Evolutionary conservation across 2,888 invertebrate species (phyloP), one percentile per base, ranked within the genome.

Genomic region (Caenorhabditis angaria): DNA sequence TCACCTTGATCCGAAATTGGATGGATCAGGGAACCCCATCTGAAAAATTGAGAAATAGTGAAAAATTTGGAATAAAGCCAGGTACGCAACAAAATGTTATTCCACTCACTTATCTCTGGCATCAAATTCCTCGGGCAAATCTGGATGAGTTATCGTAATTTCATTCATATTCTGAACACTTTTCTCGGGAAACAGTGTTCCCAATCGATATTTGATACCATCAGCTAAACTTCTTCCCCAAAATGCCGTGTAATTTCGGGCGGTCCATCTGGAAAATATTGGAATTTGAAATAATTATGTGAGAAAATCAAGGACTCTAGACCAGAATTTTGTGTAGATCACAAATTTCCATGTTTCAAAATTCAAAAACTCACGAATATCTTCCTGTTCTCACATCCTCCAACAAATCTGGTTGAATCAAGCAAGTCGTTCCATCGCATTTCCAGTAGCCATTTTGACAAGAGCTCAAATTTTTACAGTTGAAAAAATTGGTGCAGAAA

Each of bases 171-270:
- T 88, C 73, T 84, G 82, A 6, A 91, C 91, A 81, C 89, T 89
- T 75, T 88, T 87, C 25, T 90, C 89, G 0, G 92, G 91, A 81
- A 90, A 90, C 22, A 91, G 85, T 0, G 91, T 92, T 41, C 95
- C 95, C 67, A 94, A 90, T 76, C 92, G 92, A 80, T 92, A 91
- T 53, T 90, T 89, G 59, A 95, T 89, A 0, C 94, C 96, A 25
- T 95, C 94, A 4, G 91, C 90, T 20, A 95, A 91, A 59, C 92
- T 93, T 87, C 91, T 91, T 1, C 93, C 94, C 92, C 93, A 93
- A 89, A 95, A 94, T 86, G 92, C 90, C 0, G 92, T 90, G 88
- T 95, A 93, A 88, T 94, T 94, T 47, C 90, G 89, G 0, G 94
- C 93, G 10, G 90, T 89, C 95, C 95, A 96, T 73, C 92, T 92